Base-by-base conservation (phyloP, 2,888 invertebrate genomes). In the Spicauda simplicius region DNA sequence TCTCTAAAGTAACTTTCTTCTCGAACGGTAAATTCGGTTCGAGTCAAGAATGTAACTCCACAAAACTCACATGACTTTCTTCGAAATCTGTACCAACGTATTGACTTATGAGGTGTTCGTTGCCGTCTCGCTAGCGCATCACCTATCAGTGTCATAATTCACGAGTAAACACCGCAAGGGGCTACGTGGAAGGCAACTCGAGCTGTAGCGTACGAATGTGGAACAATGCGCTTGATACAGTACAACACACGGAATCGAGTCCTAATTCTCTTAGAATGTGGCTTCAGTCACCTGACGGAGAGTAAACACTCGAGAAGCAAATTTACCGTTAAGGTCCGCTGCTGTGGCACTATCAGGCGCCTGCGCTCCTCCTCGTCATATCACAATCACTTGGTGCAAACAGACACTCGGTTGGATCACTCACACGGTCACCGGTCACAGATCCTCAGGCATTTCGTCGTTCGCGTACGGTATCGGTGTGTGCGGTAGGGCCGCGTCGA, bases 281-380 rank as follows among this genome's bases (percentile, higher is more conserved):
- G 73, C 74, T 54, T 75, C 79, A 78, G 82, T 86, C 91, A 92
- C 85, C 90, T 91, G 91, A 90, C 87, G 75, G 75, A 77, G 78
- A 76, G 87, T 90, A 90, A 91, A 91, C 90, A 90, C 79, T 79
- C 78, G 76, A 84, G 82, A 86, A 86, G 85, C 79, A 83, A 85
- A 87, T 86, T 92, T 93, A 92, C 93, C 93, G 93, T 92, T 93
- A 91, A 82, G 87, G 89, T 90, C 90, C 86, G 85, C 84, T 81
- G 82, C 72, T 72, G 80, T 80, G 76, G 80, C 82, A 81, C 81
- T 81, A 77, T 87, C 83, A 85, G 81, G 68, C 72, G 73, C 78
- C 76, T 79, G 81, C 77, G 77, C 81, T 80, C 79, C 77, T 83
- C 81, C 81, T 84, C 83, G 78, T 81, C 91, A 90, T 88, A 85